Evolutionary conservation across 1,140 invertebrate genomes (phyloP).

Genomic region (Luehdorfia chinensis): DNA sequence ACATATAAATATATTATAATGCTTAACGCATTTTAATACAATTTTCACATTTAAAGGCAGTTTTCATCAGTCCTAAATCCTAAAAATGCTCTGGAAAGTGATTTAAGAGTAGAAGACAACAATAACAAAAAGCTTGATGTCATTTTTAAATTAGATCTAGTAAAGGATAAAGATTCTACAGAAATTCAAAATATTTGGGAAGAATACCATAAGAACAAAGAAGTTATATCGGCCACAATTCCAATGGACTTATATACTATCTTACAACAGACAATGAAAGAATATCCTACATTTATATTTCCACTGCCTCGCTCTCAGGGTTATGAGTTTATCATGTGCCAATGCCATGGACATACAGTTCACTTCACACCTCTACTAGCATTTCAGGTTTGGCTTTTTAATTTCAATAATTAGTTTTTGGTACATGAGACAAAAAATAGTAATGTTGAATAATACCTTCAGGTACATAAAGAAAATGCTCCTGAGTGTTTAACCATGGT

Average conservation of each 20-base stretch:
- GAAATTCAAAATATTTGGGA: conserved; percentile 90
- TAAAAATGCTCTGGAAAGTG: conserved; percentile 60
- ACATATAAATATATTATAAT: too few relatives aligned
- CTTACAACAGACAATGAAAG: conserved; percentile 78
- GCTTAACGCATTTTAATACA: neutral
- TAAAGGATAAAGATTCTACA: conserved; percentile 83
- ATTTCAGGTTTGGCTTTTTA: conserved; percentile 82
- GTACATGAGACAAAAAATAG: too few relatives aligned
- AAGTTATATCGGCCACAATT: conserved; percentile 85
- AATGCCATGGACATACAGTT: conserved; percentile 84
- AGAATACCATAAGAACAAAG: conserved; percentile 87
- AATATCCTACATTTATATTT: conserved; percentile 87
- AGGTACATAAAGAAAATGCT: conserved; percentile 93
- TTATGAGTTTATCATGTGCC: conserved; percentile 92
- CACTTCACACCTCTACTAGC: conserved; percentile 93
- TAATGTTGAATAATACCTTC: conserved; percentile 24
- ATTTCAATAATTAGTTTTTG: conserved; percentile 7
- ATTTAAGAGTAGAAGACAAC: conserved; percentile 55
- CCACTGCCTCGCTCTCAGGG: conserved; percentile 89
- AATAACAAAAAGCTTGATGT: conserved; percentile 80
- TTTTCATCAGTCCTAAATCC: conserved; percentile 78
- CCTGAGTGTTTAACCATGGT: conserved; percentile 91
- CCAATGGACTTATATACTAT: conserved; percentile 79
- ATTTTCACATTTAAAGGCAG: conserved; percentile 67
- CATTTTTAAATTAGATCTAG: conserved; percentile 89